These are phyloP conservation scores for Pollenia labialis DNA, from an alignment of 2,888 invertebrate genomes.

Conservation along the genomic window DNA sequence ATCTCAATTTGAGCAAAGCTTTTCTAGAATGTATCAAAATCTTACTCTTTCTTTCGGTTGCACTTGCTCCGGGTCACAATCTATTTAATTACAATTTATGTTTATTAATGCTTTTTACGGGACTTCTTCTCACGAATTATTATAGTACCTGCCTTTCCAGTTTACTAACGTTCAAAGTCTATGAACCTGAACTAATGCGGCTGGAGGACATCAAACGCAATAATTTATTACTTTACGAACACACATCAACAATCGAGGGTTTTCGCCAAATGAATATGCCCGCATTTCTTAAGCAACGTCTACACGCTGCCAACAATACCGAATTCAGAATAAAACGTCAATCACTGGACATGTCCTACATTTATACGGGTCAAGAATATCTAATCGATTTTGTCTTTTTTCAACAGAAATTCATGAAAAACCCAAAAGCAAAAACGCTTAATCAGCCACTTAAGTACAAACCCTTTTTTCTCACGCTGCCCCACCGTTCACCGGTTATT, in stretches of 20 bases:
- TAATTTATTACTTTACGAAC: constrained; percentile 68
- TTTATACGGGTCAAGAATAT: constrained; percentile 75
- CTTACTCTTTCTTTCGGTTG: constrained; percentile 50
- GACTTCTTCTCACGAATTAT: constrained; percentile 76
- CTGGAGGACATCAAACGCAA: constrained; percentile 75
- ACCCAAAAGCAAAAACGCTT: constrained; percentile 75
- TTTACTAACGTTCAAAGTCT: constrained; percentile 75
- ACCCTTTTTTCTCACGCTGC: constrained; percentile 75
- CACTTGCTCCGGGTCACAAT: background rate
- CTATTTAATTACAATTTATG: constrained; percentile 67
- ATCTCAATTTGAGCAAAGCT: background rate
- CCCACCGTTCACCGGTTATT: constrained; percentile 76
- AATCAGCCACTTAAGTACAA: constrained; percentile 73
- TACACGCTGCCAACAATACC: constrained; percentile 66
- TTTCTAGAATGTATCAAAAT: background rate
- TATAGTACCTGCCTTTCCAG: constrained; percentile 75
- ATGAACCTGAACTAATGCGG: constrained; percentile 74
- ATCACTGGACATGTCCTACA: constrained; percentile 73
- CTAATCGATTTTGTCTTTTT: constrained; percentile 75
- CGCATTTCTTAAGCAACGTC: constrained; percentile 72
- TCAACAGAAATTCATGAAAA: constrained; percentile 76
- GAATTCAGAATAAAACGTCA: constrained; percentile 67
- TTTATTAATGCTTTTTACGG: constrained; percentile 67
- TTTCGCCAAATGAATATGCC: constrained; percentile 71
- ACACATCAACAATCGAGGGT: constrained; percentile 61